Conservation (phyloP, 2,797 vertebrate species). For the Myotis pilosus region DNA sequence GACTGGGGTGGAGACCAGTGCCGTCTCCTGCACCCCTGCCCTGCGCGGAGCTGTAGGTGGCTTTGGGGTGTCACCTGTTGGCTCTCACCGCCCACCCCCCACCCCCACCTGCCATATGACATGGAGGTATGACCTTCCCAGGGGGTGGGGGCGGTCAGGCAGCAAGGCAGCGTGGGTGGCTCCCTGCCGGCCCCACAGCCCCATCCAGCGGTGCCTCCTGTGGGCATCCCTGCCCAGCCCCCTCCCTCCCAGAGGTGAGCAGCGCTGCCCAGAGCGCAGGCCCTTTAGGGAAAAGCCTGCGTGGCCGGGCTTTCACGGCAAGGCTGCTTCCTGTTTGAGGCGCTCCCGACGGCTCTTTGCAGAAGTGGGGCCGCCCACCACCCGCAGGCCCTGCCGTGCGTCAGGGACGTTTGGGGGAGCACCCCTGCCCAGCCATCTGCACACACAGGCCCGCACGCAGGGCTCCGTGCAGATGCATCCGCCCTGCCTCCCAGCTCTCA, state of each 20-base stretch:
- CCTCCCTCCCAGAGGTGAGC: neutral
- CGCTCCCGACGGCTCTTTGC: neutral
- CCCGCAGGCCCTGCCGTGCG: neutral
- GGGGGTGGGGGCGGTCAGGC: too few species aligned
- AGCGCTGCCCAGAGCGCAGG: neutral
- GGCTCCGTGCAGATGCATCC: neutral
- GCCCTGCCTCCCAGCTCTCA: too few species aligned
- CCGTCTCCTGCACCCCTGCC: neutral
- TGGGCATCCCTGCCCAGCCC: neutral
- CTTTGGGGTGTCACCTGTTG: neutral
- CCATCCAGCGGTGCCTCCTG: neutral
- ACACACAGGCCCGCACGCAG: neutral
- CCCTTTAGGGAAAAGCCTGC: neutral
- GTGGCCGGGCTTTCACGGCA: neutral
- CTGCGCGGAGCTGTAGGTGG: neutral
- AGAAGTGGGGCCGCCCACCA: neutral
- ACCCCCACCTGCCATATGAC: neutral
- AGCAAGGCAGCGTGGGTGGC: fast-evolving
- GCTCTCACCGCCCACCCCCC: neutral
- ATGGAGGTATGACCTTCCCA: neutral
- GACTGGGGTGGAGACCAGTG: neutral
- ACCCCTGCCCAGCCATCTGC: neutral
- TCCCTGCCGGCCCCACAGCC: neutral
- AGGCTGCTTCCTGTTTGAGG: slow-evolving; percentile 3
- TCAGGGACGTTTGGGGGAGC: neutral